A percentile compares a stretch with the other conserved stretches of the same genome.
These are phyloP conservation scores for Misgurnus anguillicaudatus DNA, from an alignment of 2,113 vertebrate species.

Conservation along the genomic window DNA sequence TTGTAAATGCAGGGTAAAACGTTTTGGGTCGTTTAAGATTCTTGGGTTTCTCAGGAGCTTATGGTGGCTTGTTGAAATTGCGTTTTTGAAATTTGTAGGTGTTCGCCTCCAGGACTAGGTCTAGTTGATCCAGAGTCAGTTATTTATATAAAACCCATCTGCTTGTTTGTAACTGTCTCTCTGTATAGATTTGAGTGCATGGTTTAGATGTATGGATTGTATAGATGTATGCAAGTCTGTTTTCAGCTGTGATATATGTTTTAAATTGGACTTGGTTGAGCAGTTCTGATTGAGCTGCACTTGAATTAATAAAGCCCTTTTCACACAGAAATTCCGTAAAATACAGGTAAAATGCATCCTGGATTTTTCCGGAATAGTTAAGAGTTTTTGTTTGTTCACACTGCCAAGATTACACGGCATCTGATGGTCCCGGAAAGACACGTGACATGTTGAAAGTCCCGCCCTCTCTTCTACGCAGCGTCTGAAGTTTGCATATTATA, in stretches of 20 bases:
- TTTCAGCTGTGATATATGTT: not conserved
- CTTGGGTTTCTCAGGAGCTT: not conserved
- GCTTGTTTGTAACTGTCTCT: not conserved
- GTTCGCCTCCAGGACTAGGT: not conserved
- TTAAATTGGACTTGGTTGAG: not conserved
- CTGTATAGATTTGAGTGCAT: not conserved
- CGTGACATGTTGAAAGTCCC: too few species aligned
- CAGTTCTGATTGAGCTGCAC: not conserved
- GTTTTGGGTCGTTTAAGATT: constrained; percentile 23
- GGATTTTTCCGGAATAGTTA: too few species aligned
- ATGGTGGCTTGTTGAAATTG: constrained; percentile 1
- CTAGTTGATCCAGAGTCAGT: not conserved
- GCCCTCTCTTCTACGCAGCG: too few species aligned
- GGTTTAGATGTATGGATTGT: not conserved
- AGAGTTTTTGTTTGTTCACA: too few species aligned
- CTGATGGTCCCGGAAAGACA: too few species aligned
- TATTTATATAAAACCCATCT: too few species aligned
- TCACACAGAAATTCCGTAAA: too few species aligned
- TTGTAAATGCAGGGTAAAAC: not conserved
- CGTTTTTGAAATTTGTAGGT: not conserved
- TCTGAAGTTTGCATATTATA: too few species aligned
- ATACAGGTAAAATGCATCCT: too few species aligned
- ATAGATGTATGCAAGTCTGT: not conserved
- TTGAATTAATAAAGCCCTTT: constrained; percentile 7
- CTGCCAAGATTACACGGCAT: too few species aligned